These are phyloP conservation scores for Vespertilio murinus DNA, from an alignment of 2,797 vertebrate genomes.

Conservation along the genomic window DNA sequence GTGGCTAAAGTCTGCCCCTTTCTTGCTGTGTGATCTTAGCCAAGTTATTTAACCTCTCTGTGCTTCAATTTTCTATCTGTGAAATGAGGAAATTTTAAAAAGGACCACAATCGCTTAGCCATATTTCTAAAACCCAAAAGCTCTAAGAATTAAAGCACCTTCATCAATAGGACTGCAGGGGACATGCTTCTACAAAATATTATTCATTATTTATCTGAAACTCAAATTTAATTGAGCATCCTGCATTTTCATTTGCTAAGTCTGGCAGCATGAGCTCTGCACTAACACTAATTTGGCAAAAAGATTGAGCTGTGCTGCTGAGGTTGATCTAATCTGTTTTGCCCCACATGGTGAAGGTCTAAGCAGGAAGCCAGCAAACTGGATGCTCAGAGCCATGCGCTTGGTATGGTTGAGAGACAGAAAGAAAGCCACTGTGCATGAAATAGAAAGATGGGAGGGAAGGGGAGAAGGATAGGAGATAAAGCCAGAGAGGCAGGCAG, in stretches of 20 bases:
- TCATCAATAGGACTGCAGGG: not conserved
- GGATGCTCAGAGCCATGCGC: accelerated
- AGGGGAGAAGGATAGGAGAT: accelerated
- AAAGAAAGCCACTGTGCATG: not conserved
- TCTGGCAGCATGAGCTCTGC: not conserved
- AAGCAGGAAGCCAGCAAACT: too few species aligned
- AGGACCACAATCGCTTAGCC: not conserved
- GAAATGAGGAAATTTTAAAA: not conserved
- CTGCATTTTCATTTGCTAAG: not conserved
- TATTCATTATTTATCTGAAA: not conserved
- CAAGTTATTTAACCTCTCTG: not conserved
- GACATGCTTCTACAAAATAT: not conserved
- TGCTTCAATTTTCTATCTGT: not conserved
- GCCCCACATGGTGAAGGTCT: not conserved
- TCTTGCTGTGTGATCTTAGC: not conserved
- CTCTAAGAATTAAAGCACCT: not conserved
- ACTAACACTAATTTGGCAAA: not conserved
- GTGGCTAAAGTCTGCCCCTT: not conserved
- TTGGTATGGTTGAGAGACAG: not conserved
- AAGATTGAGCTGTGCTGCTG: not conserved
- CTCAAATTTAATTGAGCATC: not conserved
- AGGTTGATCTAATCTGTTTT: not conserved
- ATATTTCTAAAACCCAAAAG: not conserved
- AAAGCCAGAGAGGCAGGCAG: not conserved
- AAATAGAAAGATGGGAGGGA: not conserved